Base-by-base conservation (phyloP, 2,113 vertebrate species). In the Mastomys natalensis region DNA sequence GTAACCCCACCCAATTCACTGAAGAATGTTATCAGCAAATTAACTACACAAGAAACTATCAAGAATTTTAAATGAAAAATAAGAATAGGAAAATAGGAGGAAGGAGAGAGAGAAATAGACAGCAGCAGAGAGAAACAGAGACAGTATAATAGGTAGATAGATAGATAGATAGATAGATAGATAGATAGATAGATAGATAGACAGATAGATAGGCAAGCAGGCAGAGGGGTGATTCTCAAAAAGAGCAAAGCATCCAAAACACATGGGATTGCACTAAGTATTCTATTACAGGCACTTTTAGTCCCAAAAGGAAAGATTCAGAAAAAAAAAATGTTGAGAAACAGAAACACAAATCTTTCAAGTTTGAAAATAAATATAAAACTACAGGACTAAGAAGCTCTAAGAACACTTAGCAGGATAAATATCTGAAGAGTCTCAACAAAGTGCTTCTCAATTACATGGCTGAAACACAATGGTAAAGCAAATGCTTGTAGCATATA, bases 291-390 rank as follows among this genome's bases (percentile, higher is more conserved):
- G 12, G 34, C 53, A 74, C 21, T 82, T 66, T 92, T 82, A 87
- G 40, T 87, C 3, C 21, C 45, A 80, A 29, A 70, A 82, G 4
- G 15, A 80, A 45, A 51, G 3, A 84, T 24, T 93, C 37, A 87
- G 66, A 7, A 94, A 92, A 81, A 90, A 22, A 92, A 89, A 80
- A 90, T 62, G 51, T 77, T 76, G 22, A 91, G 51, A 81, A 60
- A 90, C 22, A 90, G 5, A 82, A 21, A 87, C 34, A 74, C 13
- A n/a, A 95, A 80, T 5, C 60, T 81, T 93, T 85, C 29, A 82
- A 95, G 77, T 76, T 90, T 93, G 7, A 53, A 45, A 37, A 82
- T 43, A 90, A 91, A 26, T 76, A 37, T 76, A 60, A 95, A 87
- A 1, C 26, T 40, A 73, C 40, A 68, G 22, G 58, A 58, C 24